Percentiles rank a stretch among this genome's conserved stretches.
phyloP scores from a whole-genome alignment of 2,888 invertebrate genomes.

The Cheilosia variabilis region DNA sequence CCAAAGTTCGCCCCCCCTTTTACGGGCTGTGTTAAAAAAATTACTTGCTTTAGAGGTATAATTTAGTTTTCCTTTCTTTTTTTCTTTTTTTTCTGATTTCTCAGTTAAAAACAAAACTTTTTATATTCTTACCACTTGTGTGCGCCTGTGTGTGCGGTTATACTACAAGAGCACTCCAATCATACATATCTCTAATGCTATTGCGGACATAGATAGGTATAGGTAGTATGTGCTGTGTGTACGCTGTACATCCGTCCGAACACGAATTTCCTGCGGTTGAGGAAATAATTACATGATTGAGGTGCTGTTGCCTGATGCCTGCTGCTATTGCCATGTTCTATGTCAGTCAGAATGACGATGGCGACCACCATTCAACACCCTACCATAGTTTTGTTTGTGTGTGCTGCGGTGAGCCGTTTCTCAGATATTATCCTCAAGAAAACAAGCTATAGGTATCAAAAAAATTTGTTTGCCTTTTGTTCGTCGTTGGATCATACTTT shows the following conservation, averaged over 20 bases:
- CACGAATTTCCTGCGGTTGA: conserved; percentile 78
- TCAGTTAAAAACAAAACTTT: conserved; percentile 51
- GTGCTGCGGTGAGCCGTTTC: not conserved
- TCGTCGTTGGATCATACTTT: conserved; percentile 9
- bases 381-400: conserved; percentile 27
- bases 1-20: conserved; percentile 49
- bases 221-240: not conserved
- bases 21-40: conserved; percentile 57
- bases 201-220: conserved; percentile 1
- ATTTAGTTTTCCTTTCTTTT: conserved; percentile 61
- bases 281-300: conserved; percentile 84
- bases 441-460: conserved; percentile 35
- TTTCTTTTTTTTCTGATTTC: conserved; percentile 25
- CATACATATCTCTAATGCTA: conserved; percentile 31
- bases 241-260: conserved; percentile 44
- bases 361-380: conserved; percentile 51
- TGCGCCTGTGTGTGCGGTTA: conserved; percentile 25
- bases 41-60: conserved; percentile 62
- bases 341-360: conserved; percentile 57
- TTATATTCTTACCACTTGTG: conserved; percentile 14
- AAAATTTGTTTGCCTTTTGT: conserved; percentile 38
- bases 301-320: conserved; percentile 76
- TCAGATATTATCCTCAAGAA: conserved; percentile 38
- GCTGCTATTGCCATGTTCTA: conserved; percentile 39
- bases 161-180: not conserved